Conservation (phyloP, 2,797 vertebrate genomes). For the Zenarchopterus dispar region DNA sequence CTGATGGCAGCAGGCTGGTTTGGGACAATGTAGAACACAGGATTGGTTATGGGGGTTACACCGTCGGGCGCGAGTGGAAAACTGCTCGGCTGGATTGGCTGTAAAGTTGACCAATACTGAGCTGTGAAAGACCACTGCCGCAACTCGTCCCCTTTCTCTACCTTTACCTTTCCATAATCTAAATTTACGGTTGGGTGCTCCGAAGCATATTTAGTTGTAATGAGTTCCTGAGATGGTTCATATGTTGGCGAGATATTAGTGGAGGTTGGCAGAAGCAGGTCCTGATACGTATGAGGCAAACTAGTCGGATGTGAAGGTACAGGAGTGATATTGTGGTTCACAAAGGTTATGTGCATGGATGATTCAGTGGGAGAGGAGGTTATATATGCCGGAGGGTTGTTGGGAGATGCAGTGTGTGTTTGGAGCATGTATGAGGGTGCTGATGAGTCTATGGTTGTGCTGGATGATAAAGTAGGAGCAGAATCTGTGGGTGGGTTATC, state of each 20-base stretch:
- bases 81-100: constrained; percentile 1
- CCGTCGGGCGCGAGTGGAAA: not conserved
- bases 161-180: not conserved
- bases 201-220: constrained; percentile 8
- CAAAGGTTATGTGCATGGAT: not conserved
- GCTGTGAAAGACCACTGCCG: constrained; percentile 12
- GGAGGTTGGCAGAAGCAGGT: not conserved
- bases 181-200: constrained; percentile 10
- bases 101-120: constrained; percentile 1
- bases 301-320: not conserved
- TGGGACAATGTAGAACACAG: constrained; percentile 74
- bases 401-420: not conserved
- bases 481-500: constrained; percentile 1
- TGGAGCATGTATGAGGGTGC: not conserved
- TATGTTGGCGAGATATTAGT: constrained; percentile 7
- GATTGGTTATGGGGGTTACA: constrained; percentile 30
- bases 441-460: constrained; percentile 9
- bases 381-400: not conserved
- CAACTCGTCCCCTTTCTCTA: not conserved
- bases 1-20: constrained; percentile 71
- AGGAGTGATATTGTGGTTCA: not conserved
- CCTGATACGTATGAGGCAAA: constrained; percentile 3
- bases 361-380: constrained; percentile 10
- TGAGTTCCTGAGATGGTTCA: constrained; percentile 1
- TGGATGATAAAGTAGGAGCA: not conserved